Evolutionary conservation across 2,113 vertebrate genomes (phyloP).

Genomic region (Arvicanthis niloticus): DNA sequence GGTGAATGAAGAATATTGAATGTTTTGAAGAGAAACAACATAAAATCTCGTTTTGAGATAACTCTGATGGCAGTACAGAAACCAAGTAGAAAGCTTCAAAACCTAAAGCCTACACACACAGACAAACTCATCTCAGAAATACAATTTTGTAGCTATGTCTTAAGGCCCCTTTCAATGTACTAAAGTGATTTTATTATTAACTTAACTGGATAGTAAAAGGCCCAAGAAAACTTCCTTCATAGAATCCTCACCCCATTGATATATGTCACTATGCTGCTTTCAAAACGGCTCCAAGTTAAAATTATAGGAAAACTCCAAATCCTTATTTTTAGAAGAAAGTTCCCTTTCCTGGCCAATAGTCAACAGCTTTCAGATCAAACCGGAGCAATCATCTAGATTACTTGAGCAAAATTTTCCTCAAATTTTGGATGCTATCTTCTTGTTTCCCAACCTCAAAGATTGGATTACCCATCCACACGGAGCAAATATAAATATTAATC

Average conservation of each 20-base stretch:
- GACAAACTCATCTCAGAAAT: constrained; percentile 1
- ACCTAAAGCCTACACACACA: not conserved
- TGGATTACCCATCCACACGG: not conserved
- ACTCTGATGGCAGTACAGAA: not conserved
- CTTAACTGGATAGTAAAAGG: not conserved
- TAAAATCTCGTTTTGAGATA: not conserved
- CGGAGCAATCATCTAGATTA: not conserved
- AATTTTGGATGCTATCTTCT: not conserved
- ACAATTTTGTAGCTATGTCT: not conserved
- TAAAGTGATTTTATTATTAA: constrained; percentile 7
- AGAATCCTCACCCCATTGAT: not conserved
- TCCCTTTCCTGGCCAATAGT: not conserved
- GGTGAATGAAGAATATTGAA: not conserved
- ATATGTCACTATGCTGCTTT: not conserved
- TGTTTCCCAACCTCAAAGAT: not conserved
- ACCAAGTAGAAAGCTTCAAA: not conserved
- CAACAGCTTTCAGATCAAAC: constrained; percentile 24
- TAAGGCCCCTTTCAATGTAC: not conserved
- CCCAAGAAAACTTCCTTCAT: too few relatives aligned
- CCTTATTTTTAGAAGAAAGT: constrained; percentile 1
- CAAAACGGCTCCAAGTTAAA: not conserved
- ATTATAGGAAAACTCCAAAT: not conserved
- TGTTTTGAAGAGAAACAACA: not conserved
- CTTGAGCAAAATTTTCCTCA: not conserved
- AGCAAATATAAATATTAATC: constrained; percentile 50